Evolutionary conservation across 2,797 vertebrate species (phyloP).

Genomic region (Pseudochromis fuscus): DNA sequence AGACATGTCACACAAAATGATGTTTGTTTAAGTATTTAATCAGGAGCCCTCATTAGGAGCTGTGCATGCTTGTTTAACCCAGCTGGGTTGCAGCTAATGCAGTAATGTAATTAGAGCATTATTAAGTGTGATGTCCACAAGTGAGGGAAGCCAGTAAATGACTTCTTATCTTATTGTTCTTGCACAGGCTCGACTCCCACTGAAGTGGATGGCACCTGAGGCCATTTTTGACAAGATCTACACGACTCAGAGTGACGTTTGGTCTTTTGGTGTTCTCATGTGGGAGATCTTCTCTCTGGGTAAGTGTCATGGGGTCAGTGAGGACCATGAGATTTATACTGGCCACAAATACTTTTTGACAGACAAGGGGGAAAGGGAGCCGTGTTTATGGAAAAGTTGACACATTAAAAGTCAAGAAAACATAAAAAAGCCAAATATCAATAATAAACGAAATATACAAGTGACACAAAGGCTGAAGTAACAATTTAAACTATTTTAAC

Average conservation of each 20-base stretch:
- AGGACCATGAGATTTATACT: not conserved
- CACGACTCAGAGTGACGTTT: slow-evolving; percentile 95
- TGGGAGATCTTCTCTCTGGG: slow-evolving; percentile 98
- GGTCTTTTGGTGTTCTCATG: slow-evolving; percentile 95
- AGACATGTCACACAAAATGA: slow-evolving; percentile 10
- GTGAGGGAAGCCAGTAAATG: slow-evolving; percentile 28
- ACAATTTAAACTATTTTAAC: not conserved
- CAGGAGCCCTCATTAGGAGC: not conserved
- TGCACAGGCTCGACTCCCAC: slow-evolving; percentile 90
- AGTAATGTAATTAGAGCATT: slow-evolving; percentile 14
- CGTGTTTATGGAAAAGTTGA: not conserved
- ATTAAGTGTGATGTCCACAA: slow-evolving; percentile 6
- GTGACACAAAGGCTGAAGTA: not conserved
- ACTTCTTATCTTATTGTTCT: slow-evolving; percentile 36
- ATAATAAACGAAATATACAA: not conserved
- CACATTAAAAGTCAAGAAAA: not conserved
- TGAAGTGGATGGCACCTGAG: slow-evolving; percentile 98
- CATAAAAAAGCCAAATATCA: not conserved
- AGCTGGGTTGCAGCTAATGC: slow-evolving; percentile 5
- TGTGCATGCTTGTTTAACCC: slow-evolving; percentile 9
- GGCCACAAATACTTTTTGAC: not conserved
- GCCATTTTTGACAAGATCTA: slow-evolving; percentile 98
- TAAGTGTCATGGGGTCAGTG: slow-evolving; percentile 76
- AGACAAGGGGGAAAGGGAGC: not conserved
- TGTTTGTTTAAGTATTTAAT: slow-evolving; percentile 28